Base-by-base conservation (phyloP, 2,888 invertebrate species). In the Gryllus longicercus region DNA sequence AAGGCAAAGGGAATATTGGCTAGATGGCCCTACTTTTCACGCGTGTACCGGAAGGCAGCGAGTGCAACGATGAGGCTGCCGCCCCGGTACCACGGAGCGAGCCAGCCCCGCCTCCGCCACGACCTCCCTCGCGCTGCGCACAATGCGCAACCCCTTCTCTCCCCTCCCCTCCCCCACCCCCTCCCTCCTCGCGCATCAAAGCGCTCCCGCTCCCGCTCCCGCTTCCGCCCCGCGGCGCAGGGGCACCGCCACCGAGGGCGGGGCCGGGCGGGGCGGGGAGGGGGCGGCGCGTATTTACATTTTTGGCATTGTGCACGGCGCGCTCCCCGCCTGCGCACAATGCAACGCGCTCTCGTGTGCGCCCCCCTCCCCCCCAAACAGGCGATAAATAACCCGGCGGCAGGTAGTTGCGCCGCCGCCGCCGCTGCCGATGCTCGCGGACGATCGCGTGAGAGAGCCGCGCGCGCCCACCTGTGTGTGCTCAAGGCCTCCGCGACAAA, bases 271-370 rank as follows among this genome's bases (percentile, higher is more conserved):
- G 38, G 38, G 38, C 8, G 14, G 63, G 16, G 11, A 11, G 16
- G 63, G 63, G 63, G 16, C 63, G 63, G 63, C 63, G 63, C 63
- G 63, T 63, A 63, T 63, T 63, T 63, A 63, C 63, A 63, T 63
- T 63, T 63, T 63, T 63, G 16, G 63, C 63, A 63, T 63, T 14
- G 16, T 63, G 16, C 63, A 3, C 63, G 63, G 14, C n/a, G 63
- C n/a, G 63, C 63, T 63, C 63, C 63, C 63, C 63, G 63, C 63
- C 63, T 63, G 63, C 63, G 63, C 63, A 63, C 63, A 63, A 63
- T 16, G 63, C 63, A 4, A 1, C 16, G 63, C 63, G 16, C 63
- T 4, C 63, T n/a, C 16, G n/a, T 18, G 63, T 5, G 63, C 16
- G 0, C 4, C 4, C 16, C 16, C 16, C 51, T 14, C 51, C 12